Evolutionary conservation across 1,140 invertebrate species (phyloP).

Genomic region (Alviniconcha marisindica): DNA sequence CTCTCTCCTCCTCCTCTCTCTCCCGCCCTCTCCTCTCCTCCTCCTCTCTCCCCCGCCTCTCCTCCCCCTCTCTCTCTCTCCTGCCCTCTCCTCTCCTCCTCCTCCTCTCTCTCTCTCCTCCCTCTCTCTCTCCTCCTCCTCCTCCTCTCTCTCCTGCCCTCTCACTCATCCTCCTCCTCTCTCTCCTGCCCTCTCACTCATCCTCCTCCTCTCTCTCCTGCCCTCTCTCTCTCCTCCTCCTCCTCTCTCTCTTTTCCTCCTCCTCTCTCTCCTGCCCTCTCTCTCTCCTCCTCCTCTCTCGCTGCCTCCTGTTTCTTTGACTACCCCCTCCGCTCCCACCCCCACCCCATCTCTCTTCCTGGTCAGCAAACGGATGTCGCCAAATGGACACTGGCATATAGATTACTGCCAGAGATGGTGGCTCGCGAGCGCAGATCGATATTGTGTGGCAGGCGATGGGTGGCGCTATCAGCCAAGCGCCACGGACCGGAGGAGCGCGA

Average conservation of each 20-base stretch:
- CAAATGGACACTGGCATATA: no score
- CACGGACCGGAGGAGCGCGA: no score
- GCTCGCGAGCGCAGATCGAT: no score
- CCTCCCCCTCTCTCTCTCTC: slow-evolving; percentile 11
- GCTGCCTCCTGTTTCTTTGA: no score
- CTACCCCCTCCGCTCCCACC: no score
- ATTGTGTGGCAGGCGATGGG: no score
- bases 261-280: no score
- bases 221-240: background rate
- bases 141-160: background rate
- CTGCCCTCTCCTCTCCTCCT: background rate
- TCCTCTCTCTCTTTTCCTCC: background rate
- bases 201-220: background rate
- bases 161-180: background rate
- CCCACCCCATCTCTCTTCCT: no score
- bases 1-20: background rate
- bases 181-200: background rate
- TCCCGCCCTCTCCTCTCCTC: background rate
- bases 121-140: slow-evolving; percentile 29
- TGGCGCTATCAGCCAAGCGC: no score
- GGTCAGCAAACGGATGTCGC: no score
- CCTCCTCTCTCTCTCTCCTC: slow-evolving; percentile 6
- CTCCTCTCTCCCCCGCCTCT: background rate
- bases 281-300: no score
- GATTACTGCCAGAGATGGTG: no score